A percentile compares a stretch with the other conserved stretches of the same genome.
Conservation (phyloP, 2,113 vertebrate species). For the Halcyon senegalensis region DNA sequence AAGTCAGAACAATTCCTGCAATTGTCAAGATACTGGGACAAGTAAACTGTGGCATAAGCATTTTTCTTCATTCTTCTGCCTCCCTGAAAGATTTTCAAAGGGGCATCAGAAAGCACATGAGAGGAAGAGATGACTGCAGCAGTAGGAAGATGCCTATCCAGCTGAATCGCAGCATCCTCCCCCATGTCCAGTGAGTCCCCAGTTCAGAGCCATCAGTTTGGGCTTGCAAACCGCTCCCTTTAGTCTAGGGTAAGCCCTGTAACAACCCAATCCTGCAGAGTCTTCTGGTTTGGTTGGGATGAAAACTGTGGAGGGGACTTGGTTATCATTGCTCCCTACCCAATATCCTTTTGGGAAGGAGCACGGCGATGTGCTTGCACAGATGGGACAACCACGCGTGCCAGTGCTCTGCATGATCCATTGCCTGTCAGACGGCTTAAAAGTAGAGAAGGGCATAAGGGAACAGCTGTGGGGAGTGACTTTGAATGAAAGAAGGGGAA, state of each 20-base stretch:
- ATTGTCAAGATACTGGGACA: background rate
- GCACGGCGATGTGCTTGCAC: fast-evolving
- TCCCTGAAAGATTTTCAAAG: background rate
- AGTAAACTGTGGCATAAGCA: background rate
- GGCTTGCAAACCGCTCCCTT: background rate
- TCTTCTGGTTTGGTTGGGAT: background rate
- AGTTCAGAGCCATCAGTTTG: background rate
- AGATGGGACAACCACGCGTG: fast-evolving
- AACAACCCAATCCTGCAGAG: background rate
- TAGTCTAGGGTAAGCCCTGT: fast-evolving
- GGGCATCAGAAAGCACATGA: background rate
- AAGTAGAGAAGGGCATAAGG: background rate
- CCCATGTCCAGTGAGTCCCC: background rate
- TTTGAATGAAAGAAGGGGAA: background rate
- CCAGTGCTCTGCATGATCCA: background rate
- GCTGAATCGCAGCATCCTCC: background rate
- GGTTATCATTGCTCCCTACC: background rate
- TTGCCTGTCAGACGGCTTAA: background rate
- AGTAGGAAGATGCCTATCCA: background rate
- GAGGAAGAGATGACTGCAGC: background rate
- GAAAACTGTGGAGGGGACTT: background rate
- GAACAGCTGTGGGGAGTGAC: background rate
- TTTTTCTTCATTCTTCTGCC: background rate
- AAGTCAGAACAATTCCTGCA: background rate
- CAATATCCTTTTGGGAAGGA: background rate